Percentiles rank a stretch among this genome's conserved stretches.
phyloP scores from a whole-genome alignment of 2,113 vertebrate species.

The Dolichotis patagonum region DNA sequence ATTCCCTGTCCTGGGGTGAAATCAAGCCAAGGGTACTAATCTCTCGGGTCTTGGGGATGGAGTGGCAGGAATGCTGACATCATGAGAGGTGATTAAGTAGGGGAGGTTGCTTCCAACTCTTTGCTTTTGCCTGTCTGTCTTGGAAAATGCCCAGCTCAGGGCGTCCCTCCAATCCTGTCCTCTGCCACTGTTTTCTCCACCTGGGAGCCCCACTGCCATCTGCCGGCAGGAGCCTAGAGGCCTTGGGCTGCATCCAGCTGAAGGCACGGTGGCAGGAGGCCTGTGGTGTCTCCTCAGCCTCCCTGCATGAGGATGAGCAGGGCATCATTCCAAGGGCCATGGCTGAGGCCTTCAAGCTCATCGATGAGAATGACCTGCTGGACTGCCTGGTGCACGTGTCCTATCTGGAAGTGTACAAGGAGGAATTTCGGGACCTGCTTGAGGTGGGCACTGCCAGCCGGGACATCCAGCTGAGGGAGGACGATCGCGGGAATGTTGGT shows the following conservation, averaged over 20 bases:
- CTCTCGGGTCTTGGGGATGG: neutral
- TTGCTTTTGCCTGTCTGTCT: neutral
- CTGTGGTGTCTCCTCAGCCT: slow-evolving; percentile 85
- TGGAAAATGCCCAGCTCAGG: neutral
- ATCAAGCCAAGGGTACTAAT: neutral
- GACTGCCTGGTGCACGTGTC: slow-evolving; percentile 95
- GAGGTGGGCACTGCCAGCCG: slow-evolving; percentile 97
- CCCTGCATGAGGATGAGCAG: slow-evolving; percentile 95
- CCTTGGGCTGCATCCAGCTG: neutral
- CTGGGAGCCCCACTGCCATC: neutral
- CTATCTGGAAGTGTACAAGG: slow-evolving; percentile 98
- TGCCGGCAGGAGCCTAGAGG: neutral
- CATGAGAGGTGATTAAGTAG: neutral
- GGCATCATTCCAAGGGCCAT: slow-evolving; percentile 96
- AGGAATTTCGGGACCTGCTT: slow-evolving; percentile 96
- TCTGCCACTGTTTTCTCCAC: neutral
- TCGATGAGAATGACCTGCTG: slow-evolving; percentile 95
- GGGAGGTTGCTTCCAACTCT: neutral
- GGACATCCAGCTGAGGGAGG: slow-evolving; percentile 96
- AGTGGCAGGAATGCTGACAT: neutral
- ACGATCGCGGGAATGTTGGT: slow-evolving; percentile 97
- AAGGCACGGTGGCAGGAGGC: neutral
- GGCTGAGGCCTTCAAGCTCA: slow-evolving; percentile 96
- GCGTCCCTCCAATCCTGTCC: neutral
- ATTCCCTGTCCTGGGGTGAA: neutral